phyloP scores from a whole-genome alignment of 2,888 invertebrate species.

The Cataglyphis altisquamis region DNA sequence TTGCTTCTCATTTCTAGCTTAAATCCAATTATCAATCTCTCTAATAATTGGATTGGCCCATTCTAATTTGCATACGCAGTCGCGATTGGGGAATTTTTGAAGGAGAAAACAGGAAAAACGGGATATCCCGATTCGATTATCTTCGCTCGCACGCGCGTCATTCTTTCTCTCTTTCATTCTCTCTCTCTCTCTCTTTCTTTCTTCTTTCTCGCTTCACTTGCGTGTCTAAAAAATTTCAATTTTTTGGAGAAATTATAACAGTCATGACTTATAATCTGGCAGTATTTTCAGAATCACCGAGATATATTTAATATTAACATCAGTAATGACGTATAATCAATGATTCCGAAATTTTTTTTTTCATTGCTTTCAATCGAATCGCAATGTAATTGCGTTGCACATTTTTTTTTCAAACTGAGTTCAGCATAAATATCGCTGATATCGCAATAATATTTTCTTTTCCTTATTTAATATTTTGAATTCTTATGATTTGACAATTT shows the following conservation, averaged over 20 bases:
- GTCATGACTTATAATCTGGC: conserved; percentile 16
- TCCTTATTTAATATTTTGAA: not conserved
- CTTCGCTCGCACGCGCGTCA: conserved; percentile 24
- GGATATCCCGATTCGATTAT: conserved; percentile 61
- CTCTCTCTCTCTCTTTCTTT: not conserved
- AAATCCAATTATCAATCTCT: not conserved
- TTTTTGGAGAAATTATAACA: conserved; percentile 7
- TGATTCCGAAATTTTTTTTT: not conserved
- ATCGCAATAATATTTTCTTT: not conserved
- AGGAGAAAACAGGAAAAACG: conserved; percentile 56
- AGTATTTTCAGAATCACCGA: conserved; percentile 34
- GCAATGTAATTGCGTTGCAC: conserved; percentile 11
- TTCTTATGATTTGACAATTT: not conserved
- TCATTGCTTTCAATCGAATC: not conserved
- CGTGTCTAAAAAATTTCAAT: not conserved
- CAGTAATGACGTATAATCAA: conserved; percentile 28
- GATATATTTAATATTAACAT: not conserved
- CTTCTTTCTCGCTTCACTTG: not conserved
- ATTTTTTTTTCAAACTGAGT: not conserved
- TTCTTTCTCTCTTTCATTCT: not conserved
- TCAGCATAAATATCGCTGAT: not conserved
- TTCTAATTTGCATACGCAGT: conserved; percentile 3
- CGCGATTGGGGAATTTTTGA: conserved; percentile 60
- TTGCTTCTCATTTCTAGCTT: conserved; percentile 6
- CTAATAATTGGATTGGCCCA: conserved; percentile 7